Base-by-base conservation (phyloP, 2,888 invertebrate species). In the Coenonympha arcania region DNA sequence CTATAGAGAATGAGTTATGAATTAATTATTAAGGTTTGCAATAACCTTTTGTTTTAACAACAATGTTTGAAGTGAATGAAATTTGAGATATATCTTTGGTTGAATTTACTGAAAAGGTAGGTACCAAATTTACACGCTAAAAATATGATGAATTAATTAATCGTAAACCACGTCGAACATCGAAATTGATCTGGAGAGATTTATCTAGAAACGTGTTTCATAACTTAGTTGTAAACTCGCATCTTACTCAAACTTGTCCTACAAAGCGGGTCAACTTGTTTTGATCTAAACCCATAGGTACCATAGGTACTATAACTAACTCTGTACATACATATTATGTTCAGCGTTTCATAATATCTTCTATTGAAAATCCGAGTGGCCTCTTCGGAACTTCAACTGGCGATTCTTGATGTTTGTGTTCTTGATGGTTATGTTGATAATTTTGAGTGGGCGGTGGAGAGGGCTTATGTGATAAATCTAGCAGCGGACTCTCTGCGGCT, bases 341-440 rank as follows among this genome's bases (percentile, higher is more conserved):
- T 86, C 91, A 94, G 83, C 94, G 91, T 75, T 91, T 93, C 93
- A 95, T 93, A 58, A 95, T 95, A 68, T 95, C 95, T 65, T 93
- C 95, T 79, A 95, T 95, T 61, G 92, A 92, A 80, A 95, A 95
- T 1, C 95, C 95, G 57, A 93, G 79, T 19, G 88, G 68, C 68
- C 76, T 77, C 58, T 82, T 84, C 9, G 84, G 81, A 22, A 66
- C 67, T 61, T 83, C 82, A 1, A 81, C 68, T 22, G 85, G 83
- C 20, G 81, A 83, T 59, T 72, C 76, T 16, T 72, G 75, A 52
- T 72, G 73, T 26, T 56, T 68, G 11, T n/a, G n/a, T n/a, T n/a
- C 76, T 16, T 72, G 75, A 52, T 72, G 73, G 24, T 56, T 68
- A 11, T 71, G 71, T 55, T 73, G 76, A 43, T 70, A 71, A 48